phyloP scores from a whole-genome alignment of 2,113 vertebrate species.

The Calcarius ornatus region DNA sequence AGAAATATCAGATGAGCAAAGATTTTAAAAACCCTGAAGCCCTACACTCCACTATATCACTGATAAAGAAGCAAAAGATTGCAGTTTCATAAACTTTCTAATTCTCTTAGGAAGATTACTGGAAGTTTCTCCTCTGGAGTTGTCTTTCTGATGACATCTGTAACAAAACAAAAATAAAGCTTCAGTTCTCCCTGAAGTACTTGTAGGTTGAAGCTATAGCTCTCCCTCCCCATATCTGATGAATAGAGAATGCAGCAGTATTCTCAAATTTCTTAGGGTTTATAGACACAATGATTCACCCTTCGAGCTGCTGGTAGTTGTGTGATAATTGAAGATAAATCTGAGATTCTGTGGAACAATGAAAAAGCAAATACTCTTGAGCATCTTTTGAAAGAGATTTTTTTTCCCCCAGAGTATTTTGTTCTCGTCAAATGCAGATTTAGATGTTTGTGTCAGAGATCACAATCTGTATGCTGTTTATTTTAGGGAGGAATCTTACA shows the following conservation, averaged over 20 bases:
- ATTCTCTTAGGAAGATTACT: not conserved
- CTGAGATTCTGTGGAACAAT: not conserved
- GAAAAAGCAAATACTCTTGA: not conserved
- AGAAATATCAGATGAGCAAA: not conserved
- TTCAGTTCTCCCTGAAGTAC: not conserved
- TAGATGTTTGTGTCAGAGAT: not conserved
- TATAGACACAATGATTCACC: conserved; percentile 22
- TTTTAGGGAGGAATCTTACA: not conserved
- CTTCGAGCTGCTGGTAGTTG: not conserved
- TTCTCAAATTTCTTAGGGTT: not conserved
- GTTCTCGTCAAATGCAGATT: not conserved
- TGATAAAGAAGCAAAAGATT: not conserved
- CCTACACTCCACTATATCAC: not conserved
- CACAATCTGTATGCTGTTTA: not conserved
- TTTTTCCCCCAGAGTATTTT: not conserved
- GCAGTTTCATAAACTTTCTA: not conserved
- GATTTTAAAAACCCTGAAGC: not conserved
- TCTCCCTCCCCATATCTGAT: not conserved
- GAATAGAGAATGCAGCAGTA: not conserved
- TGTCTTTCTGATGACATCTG: not conserved
- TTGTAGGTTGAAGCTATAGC: conserved; percentile 2
- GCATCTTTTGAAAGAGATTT: not conserved
- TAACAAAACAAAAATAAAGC: not conserved
- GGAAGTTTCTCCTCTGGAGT: not conserved
- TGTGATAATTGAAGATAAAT: conserved; percentile 50